phyloP scores from a whole-genome alignment of 92 coral and sea anemone genomes.

The Pocillopora grandis region DNA sequence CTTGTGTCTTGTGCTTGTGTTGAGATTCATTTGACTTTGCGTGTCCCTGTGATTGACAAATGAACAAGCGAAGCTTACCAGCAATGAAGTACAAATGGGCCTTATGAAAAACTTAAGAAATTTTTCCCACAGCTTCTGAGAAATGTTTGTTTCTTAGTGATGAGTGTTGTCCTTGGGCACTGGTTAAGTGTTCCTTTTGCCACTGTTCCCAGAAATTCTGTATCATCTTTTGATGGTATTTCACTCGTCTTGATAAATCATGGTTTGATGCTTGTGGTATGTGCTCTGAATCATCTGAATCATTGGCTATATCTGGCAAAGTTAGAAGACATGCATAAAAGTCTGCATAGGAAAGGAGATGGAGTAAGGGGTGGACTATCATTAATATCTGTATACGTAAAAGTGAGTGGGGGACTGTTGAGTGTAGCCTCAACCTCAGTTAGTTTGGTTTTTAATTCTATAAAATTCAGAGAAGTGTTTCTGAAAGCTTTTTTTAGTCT shows the following conservation, averaged over 20 bases:
- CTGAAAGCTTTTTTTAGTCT: constrained; percentile 18
- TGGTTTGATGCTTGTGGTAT: not conserved
- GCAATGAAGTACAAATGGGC: no score
- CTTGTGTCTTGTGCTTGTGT: no score
- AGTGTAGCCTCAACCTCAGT: constrained; percentile 28
- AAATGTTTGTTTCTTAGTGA: not conserved
- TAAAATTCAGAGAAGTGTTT: not conserved
- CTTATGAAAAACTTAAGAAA: no score
- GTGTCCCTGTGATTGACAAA: no score
- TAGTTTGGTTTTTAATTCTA: constrained; percentile 16
- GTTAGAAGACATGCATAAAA: constrained; percentile 18
- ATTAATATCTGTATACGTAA: constrained; percentile 23
- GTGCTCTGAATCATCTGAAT: not conserved
- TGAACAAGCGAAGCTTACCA: no score
- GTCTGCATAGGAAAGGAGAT: constrained; percentile 25
- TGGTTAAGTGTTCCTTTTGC: constrained; percentile 7
- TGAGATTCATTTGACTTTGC: no score
- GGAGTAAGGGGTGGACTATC: no score
- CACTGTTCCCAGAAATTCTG: constrained; percentile 4
- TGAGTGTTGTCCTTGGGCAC: not conserved
- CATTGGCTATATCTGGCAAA: not conserved
- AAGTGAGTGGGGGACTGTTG: constrained; percentile 21
- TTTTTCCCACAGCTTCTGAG: not conserved
- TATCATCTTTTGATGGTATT: not conserved
- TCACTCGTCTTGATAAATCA: constrained; percentile 9